Evolutionary conservation across 2,113 vertebrate species (phyloP).

Genomic region (Syngnathoides biaculeatus): DNA sequence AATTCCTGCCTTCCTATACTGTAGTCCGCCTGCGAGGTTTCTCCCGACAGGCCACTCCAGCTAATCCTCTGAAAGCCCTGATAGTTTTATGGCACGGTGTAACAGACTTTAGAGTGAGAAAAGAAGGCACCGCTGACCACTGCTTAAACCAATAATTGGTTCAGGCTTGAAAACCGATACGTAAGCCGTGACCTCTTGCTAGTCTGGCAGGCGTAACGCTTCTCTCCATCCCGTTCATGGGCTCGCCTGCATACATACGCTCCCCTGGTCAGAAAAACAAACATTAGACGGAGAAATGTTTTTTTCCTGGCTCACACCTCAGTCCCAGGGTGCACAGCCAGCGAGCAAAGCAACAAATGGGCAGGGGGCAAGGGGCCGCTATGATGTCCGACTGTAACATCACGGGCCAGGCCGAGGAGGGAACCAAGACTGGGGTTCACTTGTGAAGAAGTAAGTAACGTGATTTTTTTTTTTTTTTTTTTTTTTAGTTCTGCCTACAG

Average conservation of each 20-base stretch:
- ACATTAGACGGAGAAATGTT: slow-evolving; percentile 43
- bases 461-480: slow-evolving; percentile 19
- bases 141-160: slow-evolving; percentile 66
- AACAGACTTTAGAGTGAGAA: slow-evolving; percentile 56
- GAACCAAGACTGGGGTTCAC: slow-evolving; percentile 24
- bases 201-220: slow-evolving; percentile 45
- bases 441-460: slow-evolving; percentile 26
- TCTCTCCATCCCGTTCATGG: slow-evolving; percentile 43
- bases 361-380: slow-evolving; percentile 42
- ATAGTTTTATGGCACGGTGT: slow-evolving; percentile 61
- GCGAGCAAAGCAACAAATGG: slow-evolving; percentile 42
- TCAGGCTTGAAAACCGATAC: slow-evolving; percentile 59
- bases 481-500: not conserved
- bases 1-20: too few relatives aligned
- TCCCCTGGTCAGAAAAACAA: slow-evolving; percentile 66
- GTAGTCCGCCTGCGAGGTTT: not conserved
- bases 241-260: slow-evolving; percentile 32
- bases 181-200: slow-evolving; percentile 44
- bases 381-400: slow-evolving; percentile 46
- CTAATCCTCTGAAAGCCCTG: slow-evolving; percentile 58
- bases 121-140: slow-evolving; percentile 55
- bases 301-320: slow-evolving; percentile 64
- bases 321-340: slow-evolving; percentile 49
- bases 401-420: not conserved
- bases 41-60: slow-evolving; percentile 34